These are phyloP conservation scores for Gallinago jamesoni DNA, from an alignment of 2,113 vertebrate genomes.

Conservation along the genomic window DNA sequence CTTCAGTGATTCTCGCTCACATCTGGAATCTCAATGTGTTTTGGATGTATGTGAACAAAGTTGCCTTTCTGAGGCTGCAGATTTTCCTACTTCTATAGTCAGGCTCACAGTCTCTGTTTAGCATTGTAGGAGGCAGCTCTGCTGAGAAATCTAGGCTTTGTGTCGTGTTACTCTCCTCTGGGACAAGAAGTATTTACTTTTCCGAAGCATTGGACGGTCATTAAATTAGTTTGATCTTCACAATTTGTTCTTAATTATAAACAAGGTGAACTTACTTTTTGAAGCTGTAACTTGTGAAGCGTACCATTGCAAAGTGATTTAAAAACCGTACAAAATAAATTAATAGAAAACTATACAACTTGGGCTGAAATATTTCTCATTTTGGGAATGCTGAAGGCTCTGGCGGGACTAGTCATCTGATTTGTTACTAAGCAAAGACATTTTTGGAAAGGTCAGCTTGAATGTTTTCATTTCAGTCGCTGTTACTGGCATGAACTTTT, in stretches of 20 bases:
- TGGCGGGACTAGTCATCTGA: background rate
- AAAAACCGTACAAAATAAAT: background rate
- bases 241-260: background rate
- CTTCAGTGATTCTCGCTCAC: background rate
- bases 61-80: background rate
- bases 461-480: background rate
- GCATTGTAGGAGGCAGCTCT: background rate
- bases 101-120: background rate
- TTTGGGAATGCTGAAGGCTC: background rate
- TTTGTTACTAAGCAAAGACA: background rate
- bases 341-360: background rate
- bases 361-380: background rate
- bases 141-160: background rate
- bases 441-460: constrained; percentile 12
- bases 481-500: background rate
- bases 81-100: background rate
- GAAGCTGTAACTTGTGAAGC: background rate
- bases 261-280: background rate
- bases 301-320: background rate
- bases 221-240: background rate
- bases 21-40: background rate
- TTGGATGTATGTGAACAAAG: background rate
- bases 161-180: background rate
- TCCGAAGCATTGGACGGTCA: background rate
- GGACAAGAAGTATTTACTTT: background rate